A percentile compares a stretch with the other conserved stretches of the same genome.
Evolutionary conservation across 2,888 invertebrate genomes (phyloP).

Genomic region (Parapristionchus giblindavisi): DNA sequence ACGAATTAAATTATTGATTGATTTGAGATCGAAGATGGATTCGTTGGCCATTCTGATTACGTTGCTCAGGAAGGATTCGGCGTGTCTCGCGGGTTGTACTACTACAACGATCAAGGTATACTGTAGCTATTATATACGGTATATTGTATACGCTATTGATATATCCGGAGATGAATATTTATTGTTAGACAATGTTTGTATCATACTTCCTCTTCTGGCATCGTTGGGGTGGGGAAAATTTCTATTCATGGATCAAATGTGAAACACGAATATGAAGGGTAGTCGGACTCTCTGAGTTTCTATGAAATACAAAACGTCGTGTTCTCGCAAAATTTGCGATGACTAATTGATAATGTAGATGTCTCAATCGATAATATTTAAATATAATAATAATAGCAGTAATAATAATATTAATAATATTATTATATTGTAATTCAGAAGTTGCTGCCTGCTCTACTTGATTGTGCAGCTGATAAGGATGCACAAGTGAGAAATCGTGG

Average conservation of each 20-base stretch:
- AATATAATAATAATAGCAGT: neutral
- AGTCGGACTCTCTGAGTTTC: too few relatives aligned
- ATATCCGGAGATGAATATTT: too few relatives aligned
- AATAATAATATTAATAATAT: neutral
- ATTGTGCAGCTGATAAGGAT: slow-evolving; percentile 9
- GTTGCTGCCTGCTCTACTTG: slow-evolving; percentile 1
- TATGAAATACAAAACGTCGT: too few relatives aligned
- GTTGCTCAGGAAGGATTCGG: slow-evolving; percentile 7
- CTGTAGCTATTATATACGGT: neutral
- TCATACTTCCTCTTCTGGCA: too few relatives aligned
- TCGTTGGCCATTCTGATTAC: neutral
- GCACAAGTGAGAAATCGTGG: slow-evolving; percentile 5
- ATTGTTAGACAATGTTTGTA: too few relatives aligned
- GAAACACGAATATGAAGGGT: too few relatives aligned
- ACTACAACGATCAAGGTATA: slow-evolving; percentile 9
- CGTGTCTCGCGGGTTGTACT: neutral
- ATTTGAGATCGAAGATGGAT: slow-evolving; percentile 24
- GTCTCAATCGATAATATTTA: too few relatives aligned
- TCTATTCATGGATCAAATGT: too few relatives aligned
- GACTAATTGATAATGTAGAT: too few relatives aligned
- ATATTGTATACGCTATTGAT: too few relatives aligned
- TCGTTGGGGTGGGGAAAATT: too few relatives aligned
- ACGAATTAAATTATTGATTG: neutral
- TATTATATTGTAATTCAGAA: slow-evolving; percentile 3
- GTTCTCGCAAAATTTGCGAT: neutral